Percentiles rank a stretch among this genome's conserved stretches.
Evolutionary conservation across 2,113 vertebrate species (phyloP).

Genomic region (Pandion haliaetus): DNA sequence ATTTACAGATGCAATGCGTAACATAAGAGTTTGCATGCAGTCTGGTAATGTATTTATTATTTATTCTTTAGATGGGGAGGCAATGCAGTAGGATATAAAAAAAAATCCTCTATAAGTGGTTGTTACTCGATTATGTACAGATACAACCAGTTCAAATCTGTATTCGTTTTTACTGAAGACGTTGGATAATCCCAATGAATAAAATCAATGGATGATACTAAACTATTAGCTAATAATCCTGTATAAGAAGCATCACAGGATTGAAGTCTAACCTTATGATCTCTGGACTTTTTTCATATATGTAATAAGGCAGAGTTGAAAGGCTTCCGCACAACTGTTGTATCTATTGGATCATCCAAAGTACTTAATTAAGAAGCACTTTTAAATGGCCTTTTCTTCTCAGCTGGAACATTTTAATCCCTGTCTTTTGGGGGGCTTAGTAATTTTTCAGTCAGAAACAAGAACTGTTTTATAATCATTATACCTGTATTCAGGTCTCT

Average conservation of each 20-base stretch:
- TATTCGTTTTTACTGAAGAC: not conserved
- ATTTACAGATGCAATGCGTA: not conserved
- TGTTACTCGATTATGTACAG: not conserved
- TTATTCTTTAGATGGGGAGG: not conserved
- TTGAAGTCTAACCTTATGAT: not conserved
- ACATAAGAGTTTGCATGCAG: not conserved
- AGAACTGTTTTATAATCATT: not conserved
- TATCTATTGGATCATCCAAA: not conserved
- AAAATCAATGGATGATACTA: not conserved
- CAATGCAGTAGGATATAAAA: not conserved
- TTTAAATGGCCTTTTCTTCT: not conserved
- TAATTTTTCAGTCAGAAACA: not conserved
- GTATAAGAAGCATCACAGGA: not conserved
- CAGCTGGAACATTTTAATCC: not conserved
- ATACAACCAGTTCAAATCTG: not conserved
- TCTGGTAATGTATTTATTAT: not conserved
- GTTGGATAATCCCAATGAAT: not conserved
- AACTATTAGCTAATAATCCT: not conserved
- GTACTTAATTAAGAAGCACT: not conserved
- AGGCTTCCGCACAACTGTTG: not conserved
- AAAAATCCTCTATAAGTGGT: not conserved
- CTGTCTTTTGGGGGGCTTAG: not conserved
- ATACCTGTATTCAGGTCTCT: not conserved
- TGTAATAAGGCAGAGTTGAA: not conserved
- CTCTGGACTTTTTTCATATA: not conserved